Evolutionary conservation across 2,797 vertebrate genomes (phyloP), one percentile per base, ranked within the genome.

Genomic region (Argya squamiceps): DNA sequence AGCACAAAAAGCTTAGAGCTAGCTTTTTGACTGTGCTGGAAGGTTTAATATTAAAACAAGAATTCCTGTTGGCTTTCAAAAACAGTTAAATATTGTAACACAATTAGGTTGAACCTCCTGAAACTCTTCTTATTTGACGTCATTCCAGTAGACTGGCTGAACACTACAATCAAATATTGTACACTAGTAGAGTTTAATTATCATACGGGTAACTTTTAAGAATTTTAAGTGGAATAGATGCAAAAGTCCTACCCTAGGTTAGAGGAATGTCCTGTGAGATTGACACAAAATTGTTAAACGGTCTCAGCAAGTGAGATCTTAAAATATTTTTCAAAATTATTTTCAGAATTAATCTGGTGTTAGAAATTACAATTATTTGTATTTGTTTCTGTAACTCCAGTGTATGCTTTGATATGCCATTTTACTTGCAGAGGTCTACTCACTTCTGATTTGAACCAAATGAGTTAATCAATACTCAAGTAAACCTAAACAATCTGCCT

Each of bases 11-110:
- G 6, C 9, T 70, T 59, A 56, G 23, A 74, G 3, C 18, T 62
- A 63, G 50, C 18, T 69, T 8, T 83, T 89, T 55, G 52, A 3
- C 49, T 65, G 10, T 47, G 21, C 71, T 77, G 22, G 20, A 44
- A 84, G 15, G 64, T 77, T 94, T 89, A 93, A 89, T 88, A 92
- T 83, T 91, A 83, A 93, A 92, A 36, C 47, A 58, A 19, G 56
- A 69, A 15, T 19, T 74, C 9, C 34, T 76, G 41, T 15, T 88
- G 56, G 18, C 23, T 67, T 93, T 91, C 39, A 85, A 87, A 85
- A 44, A 26, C 0, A 1, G 88, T 95, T 96, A 91, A 96, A 83
- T 79, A 89, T 92, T 94, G 36, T 19, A 76, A n/a, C 2, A 3
- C n/a, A 69, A 37, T 94, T 70, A 83, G 41, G 59, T 18, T 85